Percentiles rank a stretch among this genome's conserved stretches.
Evolutionary conservation across 2,888 invertebrate genomes (phyloP).

Genomic region (Limnephilus marmoratus): DNA sequence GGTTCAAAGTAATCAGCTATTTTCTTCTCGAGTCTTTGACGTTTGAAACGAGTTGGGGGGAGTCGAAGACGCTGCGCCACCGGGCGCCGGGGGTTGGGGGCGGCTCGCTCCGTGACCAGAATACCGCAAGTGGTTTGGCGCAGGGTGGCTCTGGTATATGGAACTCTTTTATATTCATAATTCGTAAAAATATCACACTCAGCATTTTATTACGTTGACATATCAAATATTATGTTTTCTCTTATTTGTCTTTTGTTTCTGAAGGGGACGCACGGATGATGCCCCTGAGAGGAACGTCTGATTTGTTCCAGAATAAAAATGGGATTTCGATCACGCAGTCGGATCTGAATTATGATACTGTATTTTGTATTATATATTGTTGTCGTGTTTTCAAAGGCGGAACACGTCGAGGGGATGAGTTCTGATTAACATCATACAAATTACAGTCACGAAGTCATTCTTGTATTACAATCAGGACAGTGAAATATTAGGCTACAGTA

Average conservation of each 20-base stretch:
- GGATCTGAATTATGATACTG: slow-evolving; percentile 55
- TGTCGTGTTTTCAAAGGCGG: neutral
- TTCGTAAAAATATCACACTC: slow-evolving; percentile 66
- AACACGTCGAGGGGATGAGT: neutral
- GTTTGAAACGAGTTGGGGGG: slow-evolving; percentile 30
- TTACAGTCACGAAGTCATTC: slow-evolving; percentile 2
- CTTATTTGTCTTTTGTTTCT: slow-evolving; percentile 59
- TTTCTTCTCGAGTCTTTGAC: neutral
- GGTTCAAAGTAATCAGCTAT: slow-evolving; percentile 31
- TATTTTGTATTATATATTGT: slow-evolving; percentile 21
- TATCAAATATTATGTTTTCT: slow-evolving; percentile 62
- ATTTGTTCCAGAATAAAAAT: slow-evolving; percentile 46
- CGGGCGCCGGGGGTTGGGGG: slow-evolving; percentile 10
- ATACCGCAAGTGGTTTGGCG: slow-evolving; percentile 46
- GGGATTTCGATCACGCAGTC: slow-evolving; percentile 55
- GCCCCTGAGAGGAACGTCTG: slow-evolving; percentile 40
- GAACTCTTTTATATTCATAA: slow-evolving; percentile 65
- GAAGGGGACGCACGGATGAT: slow-evolving; percentile 42
- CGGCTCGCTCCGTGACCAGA: slow-evolving; percentile 60
- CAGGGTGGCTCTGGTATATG: slow-evolving; percentile 55
- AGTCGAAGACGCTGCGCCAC: slow-evolving; percentile 15
- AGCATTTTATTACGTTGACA: slow-evolving; percentile 64
- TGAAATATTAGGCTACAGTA: neutral
- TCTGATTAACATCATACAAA: slow-evolving; percentile 19
- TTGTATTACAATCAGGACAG: slow-evolving; percentile 2